These are phyloP conservation scores for Nesoenas mayeri DNA, from an alignment of 2,113 vertebrate species.

Conservation along the genomic window DNA sequence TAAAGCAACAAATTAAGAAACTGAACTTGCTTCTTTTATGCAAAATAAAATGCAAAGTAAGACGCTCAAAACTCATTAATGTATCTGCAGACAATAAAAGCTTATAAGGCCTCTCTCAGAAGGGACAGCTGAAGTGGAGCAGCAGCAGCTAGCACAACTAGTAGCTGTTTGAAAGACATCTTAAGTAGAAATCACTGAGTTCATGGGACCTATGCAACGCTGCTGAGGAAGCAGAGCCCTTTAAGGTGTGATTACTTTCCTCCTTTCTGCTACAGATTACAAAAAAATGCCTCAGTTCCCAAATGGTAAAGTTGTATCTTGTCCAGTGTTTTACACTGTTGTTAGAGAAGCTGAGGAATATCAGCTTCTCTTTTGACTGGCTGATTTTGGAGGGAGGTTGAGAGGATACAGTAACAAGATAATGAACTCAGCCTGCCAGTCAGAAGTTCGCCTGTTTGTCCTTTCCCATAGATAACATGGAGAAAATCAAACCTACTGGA, in stretches of 20 bases:
- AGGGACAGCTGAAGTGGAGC: not conserved
- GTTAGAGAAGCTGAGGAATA: not conserved
- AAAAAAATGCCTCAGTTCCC: not conserved
- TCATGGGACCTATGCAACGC: rapidly evolving
- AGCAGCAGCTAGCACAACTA: not conserved
- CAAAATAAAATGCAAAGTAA: not conserved
- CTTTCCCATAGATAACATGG: not conserved
- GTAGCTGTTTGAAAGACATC: not conserved
- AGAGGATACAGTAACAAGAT: not conserved
- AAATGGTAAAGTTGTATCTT: not conserved
- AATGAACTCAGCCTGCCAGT: not conserved
- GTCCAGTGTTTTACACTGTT: not conserved
- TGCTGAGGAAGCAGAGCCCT: not conserved
- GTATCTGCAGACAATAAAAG: not conserved
- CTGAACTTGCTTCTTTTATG: not conserved
- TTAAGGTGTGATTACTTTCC: not conserved
- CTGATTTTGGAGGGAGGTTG: not conserved
- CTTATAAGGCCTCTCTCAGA: not conserved
- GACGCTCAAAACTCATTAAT: not conserved
- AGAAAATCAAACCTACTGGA: not conserved
- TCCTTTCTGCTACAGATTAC: not conserved
- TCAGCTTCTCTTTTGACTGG: not conserved
- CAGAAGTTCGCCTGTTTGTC: not conserved
- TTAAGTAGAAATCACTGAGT: not conserved
- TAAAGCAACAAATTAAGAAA: not conserved